Percentiles rank a stretch among this genome's conserved stretches.
Conservation (phyloP, 2,888 invertebrate species). For the Gastrophysa polygoni region DNA sequence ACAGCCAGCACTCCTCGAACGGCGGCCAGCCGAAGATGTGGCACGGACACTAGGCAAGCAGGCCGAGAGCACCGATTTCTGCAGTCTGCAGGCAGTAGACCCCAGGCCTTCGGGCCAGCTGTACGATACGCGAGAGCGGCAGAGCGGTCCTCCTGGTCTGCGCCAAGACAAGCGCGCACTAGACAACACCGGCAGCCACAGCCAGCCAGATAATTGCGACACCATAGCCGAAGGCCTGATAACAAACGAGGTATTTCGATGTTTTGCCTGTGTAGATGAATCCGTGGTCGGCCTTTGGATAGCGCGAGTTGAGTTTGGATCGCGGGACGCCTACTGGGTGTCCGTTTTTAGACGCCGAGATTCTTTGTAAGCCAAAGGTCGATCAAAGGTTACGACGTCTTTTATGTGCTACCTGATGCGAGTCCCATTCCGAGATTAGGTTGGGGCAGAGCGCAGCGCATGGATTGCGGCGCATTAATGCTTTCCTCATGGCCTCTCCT, state of each 20-base stretch:
- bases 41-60: conserved; percentile 32
- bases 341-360: conserved; percentile 41
- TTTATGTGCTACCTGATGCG: conserved; percentile 26
- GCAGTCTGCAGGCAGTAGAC: conserved; percentile 46
- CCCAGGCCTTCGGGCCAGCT: conserved; percentile 43
- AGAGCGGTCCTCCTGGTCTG: conserved; percentile 34
- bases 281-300: conserved; percentile 5
- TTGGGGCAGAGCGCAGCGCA: conserved; percentile 16
- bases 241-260: conserved; percentile 27
- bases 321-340: conserved; percentile 39
- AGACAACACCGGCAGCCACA: conserved; percentile 27
- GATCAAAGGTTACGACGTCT: conserved; percentile 38
- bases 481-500: conserved; percentile 5
- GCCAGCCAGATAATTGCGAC: conserved; percentile 29
- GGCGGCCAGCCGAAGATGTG: conserved; percentile 32
- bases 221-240: too few species aligned
- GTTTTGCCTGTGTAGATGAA: conserved; percentile 13
- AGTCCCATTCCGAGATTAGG: conserved; percentile 17
- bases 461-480: too few species aligned
- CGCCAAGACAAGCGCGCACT: conserved; percentile 37
- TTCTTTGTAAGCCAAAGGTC: conserved; percentile 39
- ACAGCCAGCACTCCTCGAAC: conserved; percentile 5
- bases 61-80: conserved; percentile 31
- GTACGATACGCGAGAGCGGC: conserved; percentile 33
- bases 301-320: background rate